Percentiles rank a stretch among this genome's conserved stretches.
Conservation (phyloP, 2,113 vertebrate genomes). For the Uria lomvia region DNA sequence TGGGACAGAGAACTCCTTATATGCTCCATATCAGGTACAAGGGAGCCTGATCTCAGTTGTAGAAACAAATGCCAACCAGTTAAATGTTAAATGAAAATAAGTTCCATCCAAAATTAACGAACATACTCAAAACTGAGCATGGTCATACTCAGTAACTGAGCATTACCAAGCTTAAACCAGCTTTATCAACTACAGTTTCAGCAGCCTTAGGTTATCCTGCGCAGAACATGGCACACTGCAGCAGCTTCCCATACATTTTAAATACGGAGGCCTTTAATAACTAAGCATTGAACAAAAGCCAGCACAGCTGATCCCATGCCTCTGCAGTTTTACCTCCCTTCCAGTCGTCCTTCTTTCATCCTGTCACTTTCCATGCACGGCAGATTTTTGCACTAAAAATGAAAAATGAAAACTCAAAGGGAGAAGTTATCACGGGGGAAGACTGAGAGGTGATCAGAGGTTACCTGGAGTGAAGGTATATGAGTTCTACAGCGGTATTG, state of each 20-base stretch:
- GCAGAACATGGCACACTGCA: neutral
- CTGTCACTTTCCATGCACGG: neutral
- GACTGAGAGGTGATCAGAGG: neutral
- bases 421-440: neutral
- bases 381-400: neutral
- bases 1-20: neutral
- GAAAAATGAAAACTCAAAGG: neutral
- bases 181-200: neutral
- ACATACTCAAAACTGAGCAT: neutral
- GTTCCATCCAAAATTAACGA: neutral
- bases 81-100: neutral
- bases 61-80: neutral
- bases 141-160: too few species aligned
- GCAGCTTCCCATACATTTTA: neutral
- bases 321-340: constrained; percentile 3
- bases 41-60: neutral
- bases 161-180: neutral
- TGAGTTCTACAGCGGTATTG: neutral
- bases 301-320: neutral
- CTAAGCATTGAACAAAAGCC: neutral
- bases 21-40: neutral
- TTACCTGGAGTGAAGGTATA: neutral
- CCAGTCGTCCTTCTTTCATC: neutral
- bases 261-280: neutral
- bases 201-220: neutral